These are phyloP conservation scores for Linurgus olivaceus DNA, from an alignment of 2,797 vertebrate species.

Conservation along the genomic window DNA sequence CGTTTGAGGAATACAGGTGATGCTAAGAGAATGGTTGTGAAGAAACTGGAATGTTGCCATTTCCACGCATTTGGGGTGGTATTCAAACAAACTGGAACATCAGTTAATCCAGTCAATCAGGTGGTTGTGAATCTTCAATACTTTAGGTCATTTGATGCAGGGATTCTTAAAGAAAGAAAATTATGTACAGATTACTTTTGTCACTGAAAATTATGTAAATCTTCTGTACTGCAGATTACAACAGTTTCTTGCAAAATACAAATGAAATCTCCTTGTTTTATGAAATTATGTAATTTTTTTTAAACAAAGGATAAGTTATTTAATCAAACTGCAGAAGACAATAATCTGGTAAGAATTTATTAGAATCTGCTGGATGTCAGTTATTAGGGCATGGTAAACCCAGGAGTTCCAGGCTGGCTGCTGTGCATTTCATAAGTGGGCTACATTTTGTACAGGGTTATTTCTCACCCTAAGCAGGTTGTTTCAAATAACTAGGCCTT, in stretches of 20 bases:
- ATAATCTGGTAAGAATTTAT: not conserved
- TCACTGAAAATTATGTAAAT: not conserved
- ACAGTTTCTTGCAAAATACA: not conserved
- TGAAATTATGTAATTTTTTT: not conserved
- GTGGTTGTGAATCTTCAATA: not conserved
- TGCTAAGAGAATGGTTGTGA: not conserved
- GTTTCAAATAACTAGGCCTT: not conserved
- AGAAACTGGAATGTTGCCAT: not conserved
- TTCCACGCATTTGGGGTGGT: not conserved
- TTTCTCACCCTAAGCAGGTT: not conserved
- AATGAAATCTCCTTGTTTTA: not conserved
- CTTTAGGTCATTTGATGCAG: not conserved
- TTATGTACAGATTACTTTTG: not conserved
- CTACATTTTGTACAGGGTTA: not conserved
- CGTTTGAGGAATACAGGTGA: not conserved
- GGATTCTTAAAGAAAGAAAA: not conserved
- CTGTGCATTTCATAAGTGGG: not conserved
- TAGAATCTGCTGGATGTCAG: not conserved
- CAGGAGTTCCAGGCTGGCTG: not conserved
- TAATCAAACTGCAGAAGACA: not conserved
- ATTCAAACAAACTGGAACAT: not conserved
- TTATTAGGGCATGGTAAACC: not conserved
- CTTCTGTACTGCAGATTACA: not conserved
- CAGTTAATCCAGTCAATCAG: not conserved
- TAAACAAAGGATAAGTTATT: not conserved